Percentiles rank a stretch among this genome's conserved stretches.
Conservation (phyloP, 1,140 invertebrate genomes). For the Drosophila bipectinata region DNA sequence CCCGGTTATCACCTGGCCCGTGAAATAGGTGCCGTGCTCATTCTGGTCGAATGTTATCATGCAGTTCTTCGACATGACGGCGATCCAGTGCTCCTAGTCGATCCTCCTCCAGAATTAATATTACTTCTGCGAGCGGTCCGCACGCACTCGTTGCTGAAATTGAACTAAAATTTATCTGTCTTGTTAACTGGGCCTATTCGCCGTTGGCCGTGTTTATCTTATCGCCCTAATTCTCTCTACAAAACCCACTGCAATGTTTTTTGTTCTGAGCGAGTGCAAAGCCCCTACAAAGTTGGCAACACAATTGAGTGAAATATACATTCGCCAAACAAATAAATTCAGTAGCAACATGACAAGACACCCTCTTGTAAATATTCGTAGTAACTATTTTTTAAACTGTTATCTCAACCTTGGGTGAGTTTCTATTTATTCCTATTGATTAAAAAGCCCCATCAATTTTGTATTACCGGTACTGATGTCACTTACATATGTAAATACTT, state of each 20-base stretch:
- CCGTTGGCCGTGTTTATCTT: slow-evolving; percentile 40
- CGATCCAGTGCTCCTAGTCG: neutral
- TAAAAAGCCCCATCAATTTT: slow-evolving; percentile 10
- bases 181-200: slow-evolving; percentile 12
- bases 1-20: slow-evolving; percentile 85
- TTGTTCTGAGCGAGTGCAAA: slow-evolving; percentile 12
- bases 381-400: neutral
- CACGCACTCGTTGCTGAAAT: slow-evolving; percentile 45
- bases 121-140: slow-evolving; percentile 20
- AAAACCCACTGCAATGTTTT: slow-evolving; percentile 34
- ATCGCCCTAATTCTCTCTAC: slow-evolving; percentile 34
- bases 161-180: slow-evolving; percentile 39
- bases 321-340: slow-evolving; percentile 1
- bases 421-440: neutral
- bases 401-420: slow-evolving; percentile 9
- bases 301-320: slow-evolving; percentile 27
- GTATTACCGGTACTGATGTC: slow-evolving; percentile 8
- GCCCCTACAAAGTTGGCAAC: slow-evolving; percentile 8
- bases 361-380: neutral
- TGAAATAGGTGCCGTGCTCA: slow-evolving; percentile 85
- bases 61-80: slow-evolving; percentile 78
- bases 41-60: slow-evolving; percentile 85
- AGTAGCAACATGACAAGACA: neutral
- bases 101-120: slow-evolving; percentile 2
- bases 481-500: slow-evolving; percentile 53